Percentiles rank a stretch among this genome's conserved stretches.
Conservation (phyloP, 2,888 invertebrate genomes). For the Proisotoma minuta region DNA sequence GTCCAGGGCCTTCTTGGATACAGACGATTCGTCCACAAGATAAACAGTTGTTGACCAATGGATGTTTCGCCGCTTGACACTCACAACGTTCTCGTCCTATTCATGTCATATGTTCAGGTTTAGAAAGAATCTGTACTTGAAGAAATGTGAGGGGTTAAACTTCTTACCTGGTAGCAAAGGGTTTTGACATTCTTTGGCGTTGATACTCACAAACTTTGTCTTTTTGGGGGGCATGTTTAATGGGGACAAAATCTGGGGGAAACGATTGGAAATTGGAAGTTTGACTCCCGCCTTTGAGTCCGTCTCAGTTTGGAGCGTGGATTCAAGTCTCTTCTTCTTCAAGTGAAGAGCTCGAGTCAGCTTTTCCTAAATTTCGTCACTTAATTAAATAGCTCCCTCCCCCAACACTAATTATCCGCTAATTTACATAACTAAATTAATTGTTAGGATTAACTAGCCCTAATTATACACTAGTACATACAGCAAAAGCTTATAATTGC, state of each 20-base stretch:
- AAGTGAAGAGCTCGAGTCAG: no score
- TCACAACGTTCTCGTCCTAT: constrained; percentile 82
- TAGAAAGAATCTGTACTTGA: no score
- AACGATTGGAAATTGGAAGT: background rate
- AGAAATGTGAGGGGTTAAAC: no score
- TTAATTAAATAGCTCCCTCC: background rate
- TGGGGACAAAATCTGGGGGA: background rate
- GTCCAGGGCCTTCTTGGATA: constrained; percentile 88
- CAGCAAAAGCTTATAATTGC: background rate
- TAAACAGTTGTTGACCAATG: constrained; percentile 85
- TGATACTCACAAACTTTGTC: constrained; percentile 69
- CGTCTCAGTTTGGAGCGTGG: no score
- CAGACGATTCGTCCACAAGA: constrained; percentile 93
- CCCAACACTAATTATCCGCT: no score
- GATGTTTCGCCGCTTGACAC: constrained; percentile 87
- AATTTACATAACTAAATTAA: no score
- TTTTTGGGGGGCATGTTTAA: constrained; percentile 49
- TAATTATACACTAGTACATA: background rate
- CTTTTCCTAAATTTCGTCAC: background rate
- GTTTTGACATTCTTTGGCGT: constrained; percentile 64
- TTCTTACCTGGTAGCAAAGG: constrained; percentile 38
- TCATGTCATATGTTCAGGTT: no score
- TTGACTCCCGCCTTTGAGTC: background rate
- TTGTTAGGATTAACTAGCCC: background rate
- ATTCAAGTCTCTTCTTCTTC: no score